phyloP scores from a whole-genome alignment of 2,888 invertebrate species.

The Heteropelma amictum region DNA sequence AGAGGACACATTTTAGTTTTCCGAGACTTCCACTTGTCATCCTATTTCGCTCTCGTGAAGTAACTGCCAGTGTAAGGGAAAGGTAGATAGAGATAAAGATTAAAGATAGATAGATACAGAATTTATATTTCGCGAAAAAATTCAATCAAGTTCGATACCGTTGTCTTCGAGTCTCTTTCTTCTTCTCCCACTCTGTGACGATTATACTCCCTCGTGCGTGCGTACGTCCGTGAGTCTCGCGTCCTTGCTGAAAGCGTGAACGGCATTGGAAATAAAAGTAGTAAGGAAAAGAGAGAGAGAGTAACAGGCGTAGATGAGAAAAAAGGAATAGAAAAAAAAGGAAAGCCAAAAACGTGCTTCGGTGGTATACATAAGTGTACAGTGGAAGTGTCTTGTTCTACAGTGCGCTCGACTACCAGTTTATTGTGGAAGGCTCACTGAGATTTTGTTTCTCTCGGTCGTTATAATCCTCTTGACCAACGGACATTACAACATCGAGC shows the following conservation, averaged over 20 bases:
- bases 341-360: neutral
- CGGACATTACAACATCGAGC: neutral
- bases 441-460: neutral
- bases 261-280: conserved; percentile 28
- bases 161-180: conserved; percentile 16
- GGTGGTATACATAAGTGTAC: conserved; percentile 17
- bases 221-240: conserved; percentile 18
- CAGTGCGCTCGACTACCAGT: conserved; percentile 11
- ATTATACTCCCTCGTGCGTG: conserved; percentile 26
- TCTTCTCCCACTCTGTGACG: neutral
- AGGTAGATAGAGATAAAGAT: neutral
- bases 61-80: neutral
- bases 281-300: conserved; percentile 16
- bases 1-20: conserved; percentile 43
- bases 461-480: neutral
- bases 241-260: conserved; percentile 47
- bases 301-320: conserved; percentile 34
- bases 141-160: conserved; percentile 6
- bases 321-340: conserved; percentile 24
- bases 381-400: conserved; percentile 40
- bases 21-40: conserved; percentile 25
- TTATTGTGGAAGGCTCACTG: conserved; percentile 32
- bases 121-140: conserved; percentile 19
- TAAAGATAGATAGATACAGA: conserved; percentile 26
- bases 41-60: conserved; percentile 19